Base-by-base conservation (phyloP, 2,113 vertebrate species). In the Jacana jacana region DNA sequence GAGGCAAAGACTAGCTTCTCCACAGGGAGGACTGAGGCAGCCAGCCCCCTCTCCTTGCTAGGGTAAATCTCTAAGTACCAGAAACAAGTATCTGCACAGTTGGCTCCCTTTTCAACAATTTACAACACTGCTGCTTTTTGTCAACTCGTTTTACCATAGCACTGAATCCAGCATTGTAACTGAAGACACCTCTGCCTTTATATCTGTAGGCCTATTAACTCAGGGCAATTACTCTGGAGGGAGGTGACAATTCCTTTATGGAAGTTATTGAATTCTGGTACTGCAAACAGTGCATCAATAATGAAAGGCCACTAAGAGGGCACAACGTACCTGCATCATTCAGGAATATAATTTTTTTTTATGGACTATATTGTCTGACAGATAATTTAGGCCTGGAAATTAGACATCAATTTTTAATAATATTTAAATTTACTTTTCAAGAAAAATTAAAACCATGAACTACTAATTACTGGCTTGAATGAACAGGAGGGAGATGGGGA, bases 201-300 rank as follows among this genome's bases (percentile, higher is more conserved):
- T 91, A 91, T 70, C 64, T 66, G 31, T 65, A 94, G 42, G 24
- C 86, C 83, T 93, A 71, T 95, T 97, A 95, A 87, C 57, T 83
- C 51, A 71, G 60, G 82, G 70, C 68, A 95, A 92, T 97, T 96
- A 89, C 39, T 96, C 72, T 94, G 85, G 68, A 90, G 78, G 80
- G 42, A 96, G 54, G 75, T 95, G 84, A 87, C 80, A 88, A 95
- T 70, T 95, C 72, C 61, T 95, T 94, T 81, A 86, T 64, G 75
- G 79, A 86, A 89, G 88, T 95, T 93, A 96, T 46, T 96, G 95
- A 95, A 95, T 96, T 95, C 86, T 87, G 78, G 68, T 75, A 61
- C 86, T 77, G 85, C 88, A 86, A 92, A 72, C 51, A 79, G 55
- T 42, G 46, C 73, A 60, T 93, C 88, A 81, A n/a, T 93, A 93